A percentile compares a stretch with the other conserved stretches of the same genome.
These are phyloP conservation scores for Carlito syrichta DNA, from an alignment of 2,113 vertebrate species.

Conservation along the genomic window DNA sequence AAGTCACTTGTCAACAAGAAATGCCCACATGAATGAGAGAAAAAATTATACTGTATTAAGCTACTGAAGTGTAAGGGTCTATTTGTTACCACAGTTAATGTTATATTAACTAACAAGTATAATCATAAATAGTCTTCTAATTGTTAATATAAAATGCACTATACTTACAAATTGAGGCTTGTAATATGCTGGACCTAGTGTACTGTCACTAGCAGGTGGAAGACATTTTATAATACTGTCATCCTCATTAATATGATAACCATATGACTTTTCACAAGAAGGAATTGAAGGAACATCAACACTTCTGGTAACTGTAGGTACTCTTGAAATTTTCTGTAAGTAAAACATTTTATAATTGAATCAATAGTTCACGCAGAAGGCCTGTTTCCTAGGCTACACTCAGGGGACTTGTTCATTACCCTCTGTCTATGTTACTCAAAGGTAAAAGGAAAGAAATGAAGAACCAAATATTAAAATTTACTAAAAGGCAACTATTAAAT, in stretches of 20 bases:
- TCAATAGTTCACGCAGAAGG: too few relatives aligned
- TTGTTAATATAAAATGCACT: background rate
- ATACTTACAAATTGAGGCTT: slow-evolving; percentile 80
- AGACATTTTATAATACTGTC: slow-evolving; percentile 78
- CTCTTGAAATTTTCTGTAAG: slow-evolving; percentile 69
- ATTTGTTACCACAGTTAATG: background rate
- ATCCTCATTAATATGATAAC: slow-evolving; percentile 82
- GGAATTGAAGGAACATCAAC: slow-evolving; percentile 85
- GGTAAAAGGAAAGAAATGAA: background rate
- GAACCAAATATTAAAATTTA: slow-evolving; percentile 22
- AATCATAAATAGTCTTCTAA: background rate
- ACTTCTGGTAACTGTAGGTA: slow-evolving; percentile 61
- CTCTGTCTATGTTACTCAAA: too few relatives aligned
- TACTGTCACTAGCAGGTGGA: slow-evolving; percentile 79
- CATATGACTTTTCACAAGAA: slow-evolving; percentile 81
- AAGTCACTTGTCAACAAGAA: background rate
- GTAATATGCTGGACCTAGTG: slow-evolving; percentile 86
- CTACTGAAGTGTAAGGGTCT: background rate
- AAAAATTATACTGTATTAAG: background rate
- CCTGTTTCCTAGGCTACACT: too few relatives aligned
- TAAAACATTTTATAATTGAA: slow-evolving; percentile 23
- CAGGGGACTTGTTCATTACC: too few relatives aligned
- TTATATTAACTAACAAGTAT: background rate
- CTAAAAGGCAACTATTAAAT: slow-evolving; percentile 9
- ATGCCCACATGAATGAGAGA: background rate